A percentile compares a stretch with the other conserved stretches of the same genome.
phyloP scores from a whole-genome alignment of 2,113 vertebrate species.

The Thermophis baileyi region DNA sequence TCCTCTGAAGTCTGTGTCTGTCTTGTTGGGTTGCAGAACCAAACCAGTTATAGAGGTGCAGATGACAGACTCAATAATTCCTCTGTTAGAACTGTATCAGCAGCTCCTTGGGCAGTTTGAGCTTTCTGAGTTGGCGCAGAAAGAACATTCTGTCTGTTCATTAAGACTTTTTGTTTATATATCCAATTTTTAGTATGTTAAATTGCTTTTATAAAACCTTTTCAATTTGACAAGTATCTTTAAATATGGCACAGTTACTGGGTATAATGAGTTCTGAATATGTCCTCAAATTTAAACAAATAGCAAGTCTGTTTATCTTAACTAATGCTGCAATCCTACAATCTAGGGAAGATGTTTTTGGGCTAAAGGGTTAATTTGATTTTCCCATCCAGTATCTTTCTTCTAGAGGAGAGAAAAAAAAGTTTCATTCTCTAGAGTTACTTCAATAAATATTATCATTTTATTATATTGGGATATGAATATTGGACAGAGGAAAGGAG shows the following conservation, averaged over 20 bases:
- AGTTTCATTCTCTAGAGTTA: not conserved
- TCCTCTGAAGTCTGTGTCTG: too few species aligned
- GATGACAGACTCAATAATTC: too few species aligned
- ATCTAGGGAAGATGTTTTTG: not conserved
- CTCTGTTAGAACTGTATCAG: too few species aligned
- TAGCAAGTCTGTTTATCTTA: not conserved
- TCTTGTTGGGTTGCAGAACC: too few species aligned
- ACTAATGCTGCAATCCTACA: not conserved
- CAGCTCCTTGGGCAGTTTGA: too few species aligned
- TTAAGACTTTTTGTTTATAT: not conserved
- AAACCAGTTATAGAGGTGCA: too few species aligned
- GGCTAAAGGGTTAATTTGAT: not conserved
- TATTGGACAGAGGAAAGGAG: not conserved
- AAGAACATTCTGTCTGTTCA: not conserved
- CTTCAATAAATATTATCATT: not conserved
- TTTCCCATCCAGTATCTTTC: not conserved
- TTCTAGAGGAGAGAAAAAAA: not conserved
- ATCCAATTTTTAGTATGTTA: not conserved
- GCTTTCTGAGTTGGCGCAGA: too few species aligned
- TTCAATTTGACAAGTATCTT: not conserved
- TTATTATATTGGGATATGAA: not conserved
- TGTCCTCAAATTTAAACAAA: not conserved
- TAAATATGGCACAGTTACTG: not conserved
- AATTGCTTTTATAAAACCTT: not conserved
- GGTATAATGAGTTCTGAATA: not conserved